A percentile compares a stretch with the other conserved stretches of the same genome.
phyloP scores from a whole-genome alignment of 2,113 vertebrate genomes.

The Piprites chloris region DNA sequence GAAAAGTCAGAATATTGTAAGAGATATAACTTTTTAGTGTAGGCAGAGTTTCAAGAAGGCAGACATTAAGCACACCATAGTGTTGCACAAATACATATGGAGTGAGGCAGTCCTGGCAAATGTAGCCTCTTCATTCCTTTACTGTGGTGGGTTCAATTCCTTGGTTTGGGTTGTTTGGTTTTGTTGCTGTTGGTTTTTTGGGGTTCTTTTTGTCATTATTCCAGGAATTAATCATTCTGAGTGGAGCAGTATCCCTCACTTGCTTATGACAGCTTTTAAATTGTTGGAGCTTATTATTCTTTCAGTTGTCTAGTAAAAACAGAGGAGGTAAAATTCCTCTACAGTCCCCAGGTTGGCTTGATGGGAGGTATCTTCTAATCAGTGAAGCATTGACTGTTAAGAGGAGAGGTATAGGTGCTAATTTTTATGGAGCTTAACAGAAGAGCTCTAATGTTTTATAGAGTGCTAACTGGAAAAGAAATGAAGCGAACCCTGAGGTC shows the following conservation, averaged over 20 bases:
- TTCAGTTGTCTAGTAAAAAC: background rate
- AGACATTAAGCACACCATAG: background rate
- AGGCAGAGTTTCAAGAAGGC: background rate
- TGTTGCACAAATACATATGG: background rate
- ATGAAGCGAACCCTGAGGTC: background rate
- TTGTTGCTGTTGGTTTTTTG: background rate
- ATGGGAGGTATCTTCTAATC: background rate
- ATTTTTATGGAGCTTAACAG: background rate
- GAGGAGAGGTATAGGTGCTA: background rate
- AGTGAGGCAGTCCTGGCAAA: background rate
- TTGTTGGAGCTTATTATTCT: background rate
- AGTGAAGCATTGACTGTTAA: background rate
- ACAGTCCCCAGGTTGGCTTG: background rate
- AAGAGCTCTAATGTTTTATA: background rate
- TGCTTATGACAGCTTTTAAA: background rate
- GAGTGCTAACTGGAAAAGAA: background rate
- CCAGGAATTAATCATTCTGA: background rate
- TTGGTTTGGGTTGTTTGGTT: background rate
- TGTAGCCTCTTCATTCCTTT: background rate
- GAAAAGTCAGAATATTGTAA: background rate
- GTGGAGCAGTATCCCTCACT: background rate
- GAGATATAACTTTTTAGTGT: background rate
- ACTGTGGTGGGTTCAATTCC: rapidly evolving
- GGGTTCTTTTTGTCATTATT: background rate
- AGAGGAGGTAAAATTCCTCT: background rate